Conservation (phyloP, 2,888 invertebrate species). For the Neuroscelio doddi region DNA sequence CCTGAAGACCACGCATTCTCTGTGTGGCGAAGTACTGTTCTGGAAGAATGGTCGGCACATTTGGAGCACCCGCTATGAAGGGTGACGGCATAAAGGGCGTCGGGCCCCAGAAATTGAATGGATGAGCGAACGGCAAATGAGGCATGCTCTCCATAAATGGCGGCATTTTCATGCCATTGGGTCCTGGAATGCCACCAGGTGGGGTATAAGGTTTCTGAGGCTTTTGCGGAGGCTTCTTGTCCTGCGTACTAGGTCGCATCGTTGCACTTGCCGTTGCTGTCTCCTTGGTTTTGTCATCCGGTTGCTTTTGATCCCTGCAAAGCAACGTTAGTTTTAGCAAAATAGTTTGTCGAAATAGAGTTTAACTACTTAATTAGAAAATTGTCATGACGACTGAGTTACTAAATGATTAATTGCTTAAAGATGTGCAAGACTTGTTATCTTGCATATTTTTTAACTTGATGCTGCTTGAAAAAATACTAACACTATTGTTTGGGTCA, state of each 20-base stretch:
- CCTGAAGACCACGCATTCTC: slow-evolving; percentile 85
- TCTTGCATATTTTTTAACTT: too few species aligned
- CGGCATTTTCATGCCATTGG: slow-evolving; percentile 83
- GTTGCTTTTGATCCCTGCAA: slow-evolving; percentile 68
- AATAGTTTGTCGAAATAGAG: too few species aligned
- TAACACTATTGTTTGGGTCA: too few species aligned
- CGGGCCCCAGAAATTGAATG: slow-evolving; percentile 87
- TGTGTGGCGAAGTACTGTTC: slow-evolving; percentile 85
- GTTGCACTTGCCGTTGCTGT: slow-evolving; percentile 53
- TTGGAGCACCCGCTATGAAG: slow-evolving; percentile 72
- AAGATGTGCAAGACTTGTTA: too few species aligned
- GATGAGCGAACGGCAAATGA: slow-evolving; percentile 78
- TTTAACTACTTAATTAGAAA: too few species aligned
- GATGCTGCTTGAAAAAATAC: too few species aligned
- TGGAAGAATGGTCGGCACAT: slow-evolving; percentile 72
- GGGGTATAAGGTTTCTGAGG: slow-evolving; percentile 74
- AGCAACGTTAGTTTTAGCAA: too few species aligned
- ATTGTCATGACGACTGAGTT: too few species aligned
- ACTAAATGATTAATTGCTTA: too few species aligned
- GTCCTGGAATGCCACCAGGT: slow-evolving; percentile 72
- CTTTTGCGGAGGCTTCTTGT: slow-evolving; percentile 73
- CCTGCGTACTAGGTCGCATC: slow-evolving; percentile 56
- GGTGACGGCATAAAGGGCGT: slow-evolving; percentile 75
- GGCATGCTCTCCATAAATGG: slow-evolving; percentile 78
- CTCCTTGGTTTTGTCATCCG: slow-evolving; percentile 69